phyloP scores from a whole-genome alignment of 2,113 vertebrate species.

The Cavia porcellus region DNA sequence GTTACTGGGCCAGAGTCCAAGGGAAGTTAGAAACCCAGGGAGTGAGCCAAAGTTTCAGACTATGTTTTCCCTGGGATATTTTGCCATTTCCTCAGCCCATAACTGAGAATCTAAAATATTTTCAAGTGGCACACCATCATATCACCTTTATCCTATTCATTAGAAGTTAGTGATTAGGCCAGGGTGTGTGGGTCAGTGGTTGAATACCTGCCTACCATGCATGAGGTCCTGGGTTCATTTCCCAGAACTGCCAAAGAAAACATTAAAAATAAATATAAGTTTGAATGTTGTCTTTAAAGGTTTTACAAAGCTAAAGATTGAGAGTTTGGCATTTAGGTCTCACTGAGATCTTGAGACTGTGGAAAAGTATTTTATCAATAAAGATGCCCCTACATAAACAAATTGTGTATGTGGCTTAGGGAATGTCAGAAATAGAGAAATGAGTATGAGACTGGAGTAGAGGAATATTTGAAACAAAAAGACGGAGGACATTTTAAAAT shows the following conservation, averaged over 20 bases:
- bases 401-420: not conserved
- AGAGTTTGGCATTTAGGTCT: not conserved
- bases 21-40: not conserved
- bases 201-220: not conserved
- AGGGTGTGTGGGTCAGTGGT: not conserved
- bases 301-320: not conserved
- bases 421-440: not conserved
- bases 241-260: not conserved
- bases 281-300: slow-evolving; percentile 6
- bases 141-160: not conserved
- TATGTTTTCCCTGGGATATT: not conserved
- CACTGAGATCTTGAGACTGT: not conserved
- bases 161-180: not conserved
- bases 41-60: not conserved
- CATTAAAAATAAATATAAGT: not conserved
- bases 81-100: slow-evolving; percentile 21
- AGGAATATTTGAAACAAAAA: not conserved
- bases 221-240: not conserved
- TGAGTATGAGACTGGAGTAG: not conserved
- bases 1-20: not conserved
- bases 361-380: not conserved
- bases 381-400: not conserved
- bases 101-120: slow-evolving; percentile 37
- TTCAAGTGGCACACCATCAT: not conserved
- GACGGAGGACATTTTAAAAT: not conserved